These are phyloP conservation scores for Antigone vipio DNA, from an alignment of 2,113 vertebrate genomes.

Conservation along the genomic window DNA sequence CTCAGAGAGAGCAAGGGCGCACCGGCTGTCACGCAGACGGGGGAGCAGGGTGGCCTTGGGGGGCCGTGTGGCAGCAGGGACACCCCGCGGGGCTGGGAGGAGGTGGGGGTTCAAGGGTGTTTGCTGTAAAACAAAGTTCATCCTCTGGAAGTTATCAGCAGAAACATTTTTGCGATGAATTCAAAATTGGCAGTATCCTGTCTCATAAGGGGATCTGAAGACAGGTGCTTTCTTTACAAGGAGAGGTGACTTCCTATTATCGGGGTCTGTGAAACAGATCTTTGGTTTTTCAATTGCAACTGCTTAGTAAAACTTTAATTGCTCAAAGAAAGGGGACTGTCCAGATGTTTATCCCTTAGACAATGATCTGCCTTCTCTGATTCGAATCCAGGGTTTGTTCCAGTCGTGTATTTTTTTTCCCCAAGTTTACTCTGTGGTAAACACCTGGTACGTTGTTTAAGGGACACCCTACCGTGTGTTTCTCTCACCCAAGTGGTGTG, in stretches of 20 bases:
- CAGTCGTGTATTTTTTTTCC: rapidly evolving
- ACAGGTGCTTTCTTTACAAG: background rate
- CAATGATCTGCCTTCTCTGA: background rate
- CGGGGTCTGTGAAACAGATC: background rate
- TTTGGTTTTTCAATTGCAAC: background rate
- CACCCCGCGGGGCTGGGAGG: background rate
- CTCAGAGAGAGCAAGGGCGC: too few species aligned
- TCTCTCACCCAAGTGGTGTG: background rate
- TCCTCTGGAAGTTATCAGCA: background rate
- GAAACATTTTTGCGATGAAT: background rate
- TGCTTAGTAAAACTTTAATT: background rate
- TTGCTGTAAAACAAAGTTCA: background rate
- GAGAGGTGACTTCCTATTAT: background rate
- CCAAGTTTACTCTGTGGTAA: too few species aligned
- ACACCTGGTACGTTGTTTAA: too few species aligned
- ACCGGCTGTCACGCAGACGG: rapidly evolving
- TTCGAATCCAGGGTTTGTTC: background rate
- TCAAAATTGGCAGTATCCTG: background rate
- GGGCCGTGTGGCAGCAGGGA: rapidly evolving
- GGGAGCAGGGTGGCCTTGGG: background rate
- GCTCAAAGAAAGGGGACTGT: background rate
- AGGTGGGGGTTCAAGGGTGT: background rate
- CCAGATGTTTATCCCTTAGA: background rate
- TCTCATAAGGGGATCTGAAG: background rate
- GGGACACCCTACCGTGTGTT: background rate